Base-by-base conservation (phyloP, 2,113 vertebrate genomes). In the Brachypodius melanocephalos region DNA sequence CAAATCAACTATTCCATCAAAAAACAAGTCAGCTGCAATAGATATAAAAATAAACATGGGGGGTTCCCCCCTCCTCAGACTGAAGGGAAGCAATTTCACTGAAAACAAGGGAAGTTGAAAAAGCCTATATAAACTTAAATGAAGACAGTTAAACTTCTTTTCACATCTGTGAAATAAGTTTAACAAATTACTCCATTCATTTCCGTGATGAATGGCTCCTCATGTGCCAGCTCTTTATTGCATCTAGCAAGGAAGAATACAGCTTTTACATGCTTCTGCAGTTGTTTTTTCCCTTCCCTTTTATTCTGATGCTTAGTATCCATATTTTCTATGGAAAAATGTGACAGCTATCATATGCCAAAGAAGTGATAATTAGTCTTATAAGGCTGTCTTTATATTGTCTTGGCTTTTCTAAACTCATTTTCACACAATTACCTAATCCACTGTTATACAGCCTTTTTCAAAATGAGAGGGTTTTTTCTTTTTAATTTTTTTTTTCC, bases 131-230 rank as follows among this genome's bases (percentile, higher is more conserved):
- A 93, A 81, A 85, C 89, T 97, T 95, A 93, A 97, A 96, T 96
- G 94, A 94, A 95, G 75, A 95, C 65, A 34, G 83, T 90, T 93
- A 76, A 93, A 91, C 61, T 85, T 94, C 72, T 87, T 94, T 93
- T 94, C 66, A 85, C 49, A 93, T 94, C 79, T 76, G 80, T 77
- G 84, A 95, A 97, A 89, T 82, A 93, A 89, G 75, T 96, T 91
- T 92, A 97, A 97, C 86, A 97, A 97, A 97, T 93, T 34, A 93
- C 89, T 97, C 88, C 58, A 95, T 94, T 97, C 93, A 96, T 95
- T 97, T 97, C 67, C 74, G 89, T 96, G 95, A 98, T 97, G 91
- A 97, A 98, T 97, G 93, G 87, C 90, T 97, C 75, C 93, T 97
- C 95, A 89, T 69, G 97, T 94, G 85, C 89, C 96, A 93, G 93